Evolutionary conservation across 2,113 vertebrate species (phyloP).

Genomic region (Macaca nemestrina): DNA sequence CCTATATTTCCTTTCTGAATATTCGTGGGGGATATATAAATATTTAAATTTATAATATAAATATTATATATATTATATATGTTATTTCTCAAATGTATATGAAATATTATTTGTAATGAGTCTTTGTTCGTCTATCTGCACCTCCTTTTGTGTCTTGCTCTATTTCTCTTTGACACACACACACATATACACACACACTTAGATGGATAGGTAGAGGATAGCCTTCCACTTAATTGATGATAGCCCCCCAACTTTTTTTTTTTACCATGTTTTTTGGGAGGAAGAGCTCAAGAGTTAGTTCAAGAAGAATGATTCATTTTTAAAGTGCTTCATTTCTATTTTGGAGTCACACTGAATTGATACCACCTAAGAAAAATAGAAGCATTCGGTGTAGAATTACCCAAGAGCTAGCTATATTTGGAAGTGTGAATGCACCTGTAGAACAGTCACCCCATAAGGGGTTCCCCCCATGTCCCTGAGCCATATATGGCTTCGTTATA

Average conservation of each 20-base stretch:
- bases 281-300: constrained; percentile 7
- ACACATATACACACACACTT: not conserved
- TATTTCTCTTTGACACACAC: not conserved
- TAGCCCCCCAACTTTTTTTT: not conserved
- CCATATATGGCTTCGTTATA: not conserved
- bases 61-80: not conserved
- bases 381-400: not conserved
- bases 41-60: not conserved
- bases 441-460: not conserved
- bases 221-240: not conserved
- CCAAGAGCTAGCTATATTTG: not conserved
- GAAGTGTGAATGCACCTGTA: not conserved
- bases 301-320: constrained; percentile 47
- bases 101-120: not conserved
- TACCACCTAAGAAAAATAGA: constrained; percentile 12
- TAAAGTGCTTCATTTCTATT: not conserved
- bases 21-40: not conserved
- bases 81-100: not conserved
- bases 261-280: not conserved
- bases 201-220: not conserved
- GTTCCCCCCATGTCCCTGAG: not conserved
- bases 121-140: not conserved
- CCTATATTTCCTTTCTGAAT: not conserved
- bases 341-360: not conserved
- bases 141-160: not conserved